These are phyloP conservation scores for Gorsachius magnificus DNA, from an alignment of 2,797 vertebrate genomes.

Conservation along the genomic window DNA sequence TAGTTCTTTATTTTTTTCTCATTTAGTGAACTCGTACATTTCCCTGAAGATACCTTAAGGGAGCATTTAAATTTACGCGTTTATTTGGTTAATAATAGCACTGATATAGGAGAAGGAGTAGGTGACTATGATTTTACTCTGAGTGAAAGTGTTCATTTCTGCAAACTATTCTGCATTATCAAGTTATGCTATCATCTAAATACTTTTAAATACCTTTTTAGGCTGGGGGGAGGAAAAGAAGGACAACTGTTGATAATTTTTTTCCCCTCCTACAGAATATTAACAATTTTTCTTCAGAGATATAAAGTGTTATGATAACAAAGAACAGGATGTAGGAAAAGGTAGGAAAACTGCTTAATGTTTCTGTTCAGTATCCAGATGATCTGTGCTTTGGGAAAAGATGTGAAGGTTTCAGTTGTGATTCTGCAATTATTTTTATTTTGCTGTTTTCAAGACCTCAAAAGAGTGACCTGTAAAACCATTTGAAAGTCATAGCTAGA, in stretches of 20 bases:
- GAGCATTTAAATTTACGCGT: constrained; percentile 44
- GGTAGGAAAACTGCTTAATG: not conserved
- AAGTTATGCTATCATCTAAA: not conserved
- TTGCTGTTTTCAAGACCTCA: not conserved
- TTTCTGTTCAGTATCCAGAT: not conserved
- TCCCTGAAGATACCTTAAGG: not conserved
- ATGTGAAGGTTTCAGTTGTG: not conserved
- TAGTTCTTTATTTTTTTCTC: not conserved
- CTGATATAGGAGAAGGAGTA: not conserved
- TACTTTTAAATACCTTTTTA: not conserved
- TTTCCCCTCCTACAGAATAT: not conserved
- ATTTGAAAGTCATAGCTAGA: not conserved
- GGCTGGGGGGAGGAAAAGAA: not conserved
- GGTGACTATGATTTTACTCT: constrained; percentile 29
- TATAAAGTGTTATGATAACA: not conserved
- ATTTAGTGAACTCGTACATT: not conserved
- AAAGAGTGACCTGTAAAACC: constrained; percentile 14
- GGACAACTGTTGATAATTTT: not conserved
- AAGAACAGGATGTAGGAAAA: not conserved
- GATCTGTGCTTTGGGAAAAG: not conserved
- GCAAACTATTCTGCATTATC: not conserved
- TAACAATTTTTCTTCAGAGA: not conserved
- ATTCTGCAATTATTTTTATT: constrained; percentile 24
- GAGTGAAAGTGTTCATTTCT: not conserved
- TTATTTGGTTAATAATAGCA: constrained; percentile 16